Base-by-base conservation (phyloP, 1,140 invertebrate genomes). In the Magallana gigas region DNA sequence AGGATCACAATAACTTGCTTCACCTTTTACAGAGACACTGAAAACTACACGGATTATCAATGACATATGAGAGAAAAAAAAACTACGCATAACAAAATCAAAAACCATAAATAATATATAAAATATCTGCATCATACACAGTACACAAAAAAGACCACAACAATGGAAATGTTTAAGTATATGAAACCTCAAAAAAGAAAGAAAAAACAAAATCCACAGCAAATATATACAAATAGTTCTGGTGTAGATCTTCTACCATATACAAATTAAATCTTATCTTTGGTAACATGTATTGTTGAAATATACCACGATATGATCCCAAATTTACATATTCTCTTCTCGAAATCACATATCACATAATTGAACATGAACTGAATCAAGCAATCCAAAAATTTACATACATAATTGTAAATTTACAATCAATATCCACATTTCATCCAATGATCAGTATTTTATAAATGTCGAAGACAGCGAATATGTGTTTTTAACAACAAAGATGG, bases 131-230 rank as follows among this genome's bases (percentile, higher is more conserved):
- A 76, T 23, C 68, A 76, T 76, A 76, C 68, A 29, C 68, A 76
- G 36, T 76, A 76, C 68, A 29, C 68, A 76, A 76, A 68, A 76
- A n/a, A 64, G 23, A 76, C 68, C 68, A 76, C 68, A 76, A 76
- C 18, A 76, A 76, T 76, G 68, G 68, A 76, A 76, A 76, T 76
- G 68, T 76, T 76, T 76, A 76, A 76, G 68, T 76, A 76, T 76
- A 76, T 76, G 68, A 76, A 76, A 76, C 23, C 68, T 76, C 68
- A 76, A 64, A 64, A 76, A 76, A 36, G 18, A 64, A 29, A 76
- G 36, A 36, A 76, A 76, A 12, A 29, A 76, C 18, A 76, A 76
- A 76, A 76, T 29, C 68, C 68, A 76, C 68, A 76, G 68, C 68
- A 76, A 76, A 76, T 76, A 76, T 76, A 76, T 76, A 76, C 68